Conservation (phyloP, 2,888 invertebrate species). For the Erebia aethiops region DNA sequence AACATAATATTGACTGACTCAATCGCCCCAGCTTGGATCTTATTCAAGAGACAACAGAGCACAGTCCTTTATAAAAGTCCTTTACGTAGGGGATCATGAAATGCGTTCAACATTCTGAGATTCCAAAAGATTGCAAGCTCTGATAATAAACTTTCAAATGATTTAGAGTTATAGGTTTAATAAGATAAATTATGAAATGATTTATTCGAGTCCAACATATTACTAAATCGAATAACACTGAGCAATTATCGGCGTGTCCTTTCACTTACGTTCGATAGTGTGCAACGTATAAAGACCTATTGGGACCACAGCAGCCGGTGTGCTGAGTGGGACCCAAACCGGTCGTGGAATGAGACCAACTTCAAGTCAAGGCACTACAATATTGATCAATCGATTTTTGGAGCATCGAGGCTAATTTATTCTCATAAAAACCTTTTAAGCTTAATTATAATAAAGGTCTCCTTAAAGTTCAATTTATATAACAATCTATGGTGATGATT, state of each 20-base stretch:
- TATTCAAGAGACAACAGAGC: neutral
- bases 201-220: constrained; percentile 37
- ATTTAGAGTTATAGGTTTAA: constrained; percentile 9
- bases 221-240: constrained; percentile 67
- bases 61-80: neutral
- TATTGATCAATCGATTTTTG: constrained; percentile 78
- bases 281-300: constrained; percentile 58
- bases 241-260: constrained; percentile 78
- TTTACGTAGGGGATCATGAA: too few relatives aligned
- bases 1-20: too few relatives aligned
- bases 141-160: constrained; percentile 19
- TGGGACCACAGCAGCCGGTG: constrained; percentile 71
- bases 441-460: constrained; percentile 12
- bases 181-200: constrained; percentile 28
- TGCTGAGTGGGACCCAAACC: constrained; percentile 61
- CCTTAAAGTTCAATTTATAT: constrained; percentile 11
- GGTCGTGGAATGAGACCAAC: constrained; percentile 77
- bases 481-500: neutral
- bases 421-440: constrained; percentile 24
- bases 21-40: neutral
- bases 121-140: neutral
- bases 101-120: neutral
- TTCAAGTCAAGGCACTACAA: constrained; percentile 75
- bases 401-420: constrained; percentile 52
- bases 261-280: constrained; percentile 72